These are phyloP conservation scores for Rhynchopsitta pachyrhyncha DNA, from an alignment of 2,113 vertebrate species.

Conservation along the genomic window DNA sequence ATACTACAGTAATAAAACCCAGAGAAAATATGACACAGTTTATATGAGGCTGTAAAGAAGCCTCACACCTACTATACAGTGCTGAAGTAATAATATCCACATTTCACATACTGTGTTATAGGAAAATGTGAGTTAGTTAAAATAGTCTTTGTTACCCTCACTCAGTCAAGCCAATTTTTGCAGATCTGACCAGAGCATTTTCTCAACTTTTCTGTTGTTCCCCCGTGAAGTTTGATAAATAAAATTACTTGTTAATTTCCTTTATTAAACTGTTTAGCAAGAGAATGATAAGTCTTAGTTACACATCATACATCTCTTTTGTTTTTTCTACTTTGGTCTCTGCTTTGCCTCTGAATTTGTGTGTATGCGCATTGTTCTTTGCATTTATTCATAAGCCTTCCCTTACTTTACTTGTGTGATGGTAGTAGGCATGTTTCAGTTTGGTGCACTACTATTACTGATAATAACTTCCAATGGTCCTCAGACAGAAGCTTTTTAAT, in stretches of 20 bases:
- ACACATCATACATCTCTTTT: not conserved
- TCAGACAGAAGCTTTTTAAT: not conserved
- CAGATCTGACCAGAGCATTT: not conserved
- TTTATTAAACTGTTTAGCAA: not conserved
- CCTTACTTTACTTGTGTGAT: not conserved
- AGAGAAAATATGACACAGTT: slow-evolving; percentile 48
- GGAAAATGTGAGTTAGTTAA: slow-evolving; percentile 54
- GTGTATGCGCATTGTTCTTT: not conserved
- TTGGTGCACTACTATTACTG: not conserved
- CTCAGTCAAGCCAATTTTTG: not conserved
- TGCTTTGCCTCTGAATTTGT: not conserved
- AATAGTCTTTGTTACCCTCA: slow-evolving; percentile 12
- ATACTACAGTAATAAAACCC: slow-evolving; percentile 19
- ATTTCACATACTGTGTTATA: slow-evolving; percentile 27
- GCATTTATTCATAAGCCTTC: not conserved
- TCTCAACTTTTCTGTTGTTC: not conserved
- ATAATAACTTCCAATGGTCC: not conserved
- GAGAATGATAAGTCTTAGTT: not conserved
- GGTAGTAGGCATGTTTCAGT: not conserved
- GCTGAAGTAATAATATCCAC: slow-evolving; percentile 31
- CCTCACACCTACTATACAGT: slow-evolving; percentile 6
- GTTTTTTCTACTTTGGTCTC: not conserved
- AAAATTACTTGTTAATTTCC: not conserved
- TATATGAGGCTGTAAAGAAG: slow-evolving; percentile 52
- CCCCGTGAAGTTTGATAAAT: not conserved